phyloP scores from a whole-genome alignment of 2,113 vertebrate species.

The Picathartes gymnocephalus region DNA sequence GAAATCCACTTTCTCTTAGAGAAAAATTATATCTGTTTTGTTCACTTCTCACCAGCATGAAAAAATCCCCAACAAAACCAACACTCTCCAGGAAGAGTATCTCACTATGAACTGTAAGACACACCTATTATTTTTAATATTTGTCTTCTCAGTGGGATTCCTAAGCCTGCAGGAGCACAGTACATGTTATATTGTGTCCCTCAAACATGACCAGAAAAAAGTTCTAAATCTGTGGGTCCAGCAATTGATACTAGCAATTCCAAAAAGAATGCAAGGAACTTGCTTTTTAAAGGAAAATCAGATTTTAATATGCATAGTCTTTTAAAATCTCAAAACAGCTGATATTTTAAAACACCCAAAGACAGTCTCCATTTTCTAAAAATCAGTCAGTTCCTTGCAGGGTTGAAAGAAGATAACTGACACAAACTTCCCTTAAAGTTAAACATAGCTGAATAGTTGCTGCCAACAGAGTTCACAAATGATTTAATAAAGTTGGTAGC shows the following conservation, averaged over 20 bases:
- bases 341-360: not conserved
- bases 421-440: not conserved
- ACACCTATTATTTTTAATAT: not conserved
- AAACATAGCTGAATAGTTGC: not conserved
- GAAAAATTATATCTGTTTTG: not conserved
- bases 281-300: not conserved
- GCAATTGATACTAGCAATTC: not conserved
- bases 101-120: not conserved
- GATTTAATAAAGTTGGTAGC: not conserved
- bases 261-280: not conserved
- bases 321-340: not conserved
- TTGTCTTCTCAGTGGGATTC: not conserved
- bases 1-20: not conserved
- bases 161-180: not conserved
- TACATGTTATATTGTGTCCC: not conserved
- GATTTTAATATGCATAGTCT: not conserved
- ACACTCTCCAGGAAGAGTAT: not conserved
- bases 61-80: not conserved
- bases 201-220: not conserved
- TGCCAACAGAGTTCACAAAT: not conserved
- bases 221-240: not conserved
- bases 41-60: not conserved
- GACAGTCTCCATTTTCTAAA: not conserved
- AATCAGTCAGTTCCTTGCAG: not conserved
- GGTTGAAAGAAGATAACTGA: not conserved